These are phyloP conservation scores for Cheirogaleus medius DNA, from an alignment of 2,113 vertebrate genomes.

Conservation along the genomic window DNA sequence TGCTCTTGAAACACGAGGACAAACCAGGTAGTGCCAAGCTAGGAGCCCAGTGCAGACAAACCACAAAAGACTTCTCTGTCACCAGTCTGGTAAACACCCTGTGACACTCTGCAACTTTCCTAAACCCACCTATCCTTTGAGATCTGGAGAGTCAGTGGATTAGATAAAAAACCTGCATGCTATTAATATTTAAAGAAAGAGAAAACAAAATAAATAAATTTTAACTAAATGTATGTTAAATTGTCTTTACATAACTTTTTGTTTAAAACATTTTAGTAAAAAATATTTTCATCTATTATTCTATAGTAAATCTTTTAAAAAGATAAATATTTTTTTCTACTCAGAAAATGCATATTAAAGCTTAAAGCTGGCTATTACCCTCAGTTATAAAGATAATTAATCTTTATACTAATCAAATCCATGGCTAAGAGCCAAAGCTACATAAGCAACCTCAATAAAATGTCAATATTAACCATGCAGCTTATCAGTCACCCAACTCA, in stretches of 20 bases:
- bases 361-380: neutral
- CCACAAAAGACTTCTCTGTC: neutral
- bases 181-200: neutral
- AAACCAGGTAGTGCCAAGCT: neutral
- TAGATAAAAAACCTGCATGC: neutral
- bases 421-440: neutral
- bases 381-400: neutral
- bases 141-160: neutral
- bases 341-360: neutral
- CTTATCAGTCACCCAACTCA: neutral
- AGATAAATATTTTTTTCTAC: neutral
- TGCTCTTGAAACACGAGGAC: neutral
- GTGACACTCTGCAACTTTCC: neutral
- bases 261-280: constrained; percentile 23
- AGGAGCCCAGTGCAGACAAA: too few relatives aligned
- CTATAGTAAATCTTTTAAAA: constrained; percentile 21
- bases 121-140: neutral
- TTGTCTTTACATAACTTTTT: neutral
- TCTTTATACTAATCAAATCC: neutral
- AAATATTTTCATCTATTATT: constrained; percentile 14
- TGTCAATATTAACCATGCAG: neutral
- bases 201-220: neutral
- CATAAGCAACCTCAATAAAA: neutral
- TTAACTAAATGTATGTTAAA: neutral
- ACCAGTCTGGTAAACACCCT: neutral